Conservation (phyloP, 1,140 invertebrate genomes). For the Drosophila pallidifrons region DNA sequence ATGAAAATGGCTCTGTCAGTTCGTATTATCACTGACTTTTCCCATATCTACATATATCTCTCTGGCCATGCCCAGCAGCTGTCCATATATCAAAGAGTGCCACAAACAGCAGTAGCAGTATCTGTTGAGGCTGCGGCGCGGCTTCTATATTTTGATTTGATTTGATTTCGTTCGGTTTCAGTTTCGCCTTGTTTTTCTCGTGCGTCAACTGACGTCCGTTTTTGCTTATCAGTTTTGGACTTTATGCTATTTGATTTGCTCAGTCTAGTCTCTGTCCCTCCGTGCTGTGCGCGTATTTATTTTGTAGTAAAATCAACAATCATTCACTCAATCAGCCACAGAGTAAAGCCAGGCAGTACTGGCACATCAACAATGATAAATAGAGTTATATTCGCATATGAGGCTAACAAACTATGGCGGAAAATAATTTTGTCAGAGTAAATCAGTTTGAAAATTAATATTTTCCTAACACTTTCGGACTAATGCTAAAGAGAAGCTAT, state of each 20-base stretch:
- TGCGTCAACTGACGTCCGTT: constrained; percentile 48
- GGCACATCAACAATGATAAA: constrained; percentile 32
- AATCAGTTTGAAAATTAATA: no score
- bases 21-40: constrained; percentile 66
- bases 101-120: constrained; percentile 12
- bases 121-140: constrained; percentile 10
- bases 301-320: constrained; percentile 76
- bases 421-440: not conserved
- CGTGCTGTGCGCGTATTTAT: constrained; percentile 58
- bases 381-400: constrained; percentile 14
- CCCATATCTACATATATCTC: constrained; percentile 50
- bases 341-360: not conserved
- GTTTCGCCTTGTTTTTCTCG: constrained; percentile 45
- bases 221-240: constrained; percentile 75
- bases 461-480: no score
- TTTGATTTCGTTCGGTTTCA: constrained; percentile 63
- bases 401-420: no score
- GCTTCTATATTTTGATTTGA: constrained; percentile 63
- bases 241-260: constrained; percentile 76
- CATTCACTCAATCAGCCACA: constrained; percentile 19
- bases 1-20: constrained; percentile 71
- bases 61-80: constrained; percentile 25
- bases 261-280: constrained; percentile 35
- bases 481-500: no score
- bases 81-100: constrained; percentile 46